A percentile compares a stretch with the other conserved stretches of the same genome.
Evolutionary conservation across 2,888 invertebrate species (phyloP).

Genomic region (Philonicus albiceps): DNA sequence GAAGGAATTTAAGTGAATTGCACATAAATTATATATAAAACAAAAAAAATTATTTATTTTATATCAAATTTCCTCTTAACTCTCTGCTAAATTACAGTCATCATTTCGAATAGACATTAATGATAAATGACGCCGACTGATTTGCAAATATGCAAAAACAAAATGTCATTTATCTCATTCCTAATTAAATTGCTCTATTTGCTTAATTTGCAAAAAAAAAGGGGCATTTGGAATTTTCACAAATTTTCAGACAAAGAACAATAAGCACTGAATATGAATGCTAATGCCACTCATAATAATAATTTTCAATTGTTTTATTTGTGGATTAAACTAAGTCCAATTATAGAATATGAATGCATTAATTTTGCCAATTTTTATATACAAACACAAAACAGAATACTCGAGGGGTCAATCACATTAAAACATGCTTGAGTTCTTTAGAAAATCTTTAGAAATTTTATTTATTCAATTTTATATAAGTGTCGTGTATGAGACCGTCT

Average conservation of each 20-base stretch:
- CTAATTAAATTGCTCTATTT: not conserved
- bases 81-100: not conserved
- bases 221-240: not conserved
- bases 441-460: not conserved
- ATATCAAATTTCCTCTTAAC: not conserved
- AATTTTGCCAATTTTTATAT: not conserved
- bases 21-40: not conserved
- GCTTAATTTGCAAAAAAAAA: not conserved
- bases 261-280: not conserved
- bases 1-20: not conserved
- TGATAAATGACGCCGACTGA: conserved; percentile 36
- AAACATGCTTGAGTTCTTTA: not conserved
- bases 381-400: not conserved
- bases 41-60: not conserved
- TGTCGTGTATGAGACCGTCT: not conserved
- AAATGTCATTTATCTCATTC: conserved; percentile 29
- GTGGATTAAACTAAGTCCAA: not conserved
- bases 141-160: conserved; percentile 22
- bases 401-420: not conserved
- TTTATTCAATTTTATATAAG: not conserved
- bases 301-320: not conserved
- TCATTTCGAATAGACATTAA: not conserved
- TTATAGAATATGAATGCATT: not conserved
- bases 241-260: not conserved
- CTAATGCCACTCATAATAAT: not conserved